phyloP scores from a whole-genome alignment of 1,140 invertebrate species.

The Batillaria attramentaria region DNA sequence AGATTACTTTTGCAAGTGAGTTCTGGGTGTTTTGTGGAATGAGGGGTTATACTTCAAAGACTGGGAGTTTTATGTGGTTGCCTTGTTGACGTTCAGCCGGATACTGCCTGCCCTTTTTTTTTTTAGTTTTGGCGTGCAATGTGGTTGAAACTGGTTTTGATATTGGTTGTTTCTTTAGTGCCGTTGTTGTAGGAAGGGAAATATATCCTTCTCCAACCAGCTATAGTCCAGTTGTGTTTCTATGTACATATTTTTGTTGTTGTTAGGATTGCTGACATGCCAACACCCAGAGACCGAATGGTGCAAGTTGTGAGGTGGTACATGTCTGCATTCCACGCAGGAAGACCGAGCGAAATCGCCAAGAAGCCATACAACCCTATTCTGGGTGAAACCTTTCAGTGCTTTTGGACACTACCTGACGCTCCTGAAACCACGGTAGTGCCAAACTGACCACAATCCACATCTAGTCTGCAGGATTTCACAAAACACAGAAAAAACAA shows the following conservation, averaged over 20 bases:
- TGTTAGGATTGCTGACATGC: conserved; percentile 85
- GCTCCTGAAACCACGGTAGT: too few species aligned
- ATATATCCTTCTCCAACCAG: too few species aligned
- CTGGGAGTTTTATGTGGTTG: not conserved
- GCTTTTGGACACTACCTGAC: conserved; percentile 68
- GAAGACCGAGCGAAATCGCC: conserved; percentile 89
- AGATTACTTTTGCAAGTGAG: conserved; percentile 71
- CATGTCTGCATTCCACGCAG: conserved; percentile 82
- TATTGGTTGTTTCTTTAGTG: too few species aligned
- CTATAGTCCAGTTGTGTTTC: not conserved
- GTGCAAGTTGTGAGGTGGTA: conserved; percentile 84
- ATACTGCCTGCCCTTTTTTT: not conserved
- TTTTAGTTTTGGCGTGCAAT: not conserved
- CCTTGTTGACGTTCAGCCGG: not conserved
- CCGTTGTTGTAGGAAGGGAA: too few species aligned
- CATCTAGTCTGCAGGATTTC: too few species aligned
- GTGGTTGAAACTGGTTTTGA: too few species aligned
- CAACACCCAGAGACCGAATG: conserved; percentile 90
- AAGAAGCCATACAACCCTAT: conserved; percentile 74
- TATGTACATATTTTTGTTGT: not conserved
- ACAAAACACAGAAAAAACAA: too few species aligned
- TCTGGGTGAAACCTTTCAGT: conserved; percentile 72
- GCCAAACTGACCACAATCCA: too few species aligned
- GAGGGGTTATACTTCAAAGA: not conserved
- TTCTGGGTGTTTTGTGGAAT: conserved; percentile 12